Percentiles rank a stretch among this genome's conserved stretches.
Evolutionary conservation across 2,888 invertebrate species (phyloP).

Genomic region (Apodemia duryi): DNA sequence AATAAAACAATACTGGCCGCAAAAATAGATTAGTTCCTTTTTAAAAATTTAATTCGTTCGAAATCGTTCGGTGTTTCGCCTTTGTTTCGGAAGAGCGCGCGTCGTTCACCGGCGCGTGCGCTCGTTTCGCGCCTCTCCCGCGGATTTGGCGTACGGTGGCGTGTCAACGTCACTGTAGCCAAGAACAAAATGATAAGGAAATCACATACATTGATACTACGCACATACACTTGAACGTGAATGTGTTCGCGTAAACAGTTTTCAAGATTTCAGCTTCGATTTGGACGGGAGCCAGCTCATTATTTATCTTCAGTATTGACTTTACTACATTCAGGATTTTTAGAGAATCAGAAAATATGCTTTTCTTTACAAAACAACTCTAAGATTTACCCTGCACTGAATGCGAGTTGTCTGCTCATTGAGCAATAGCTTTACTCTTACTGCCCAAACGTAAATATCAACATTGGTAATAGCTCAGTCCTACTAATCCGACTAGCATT

Average conservation of each 20-base stretch:
- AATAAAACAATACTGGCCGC: slow-evolving; percentile 10
- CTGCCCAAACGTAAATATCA: no score
- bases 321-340: slow-evolving; percentile 10
- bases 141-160: slow-evolving; percentile 52
- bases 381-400: no score
- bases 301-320: slow-evolving; percentile 3
- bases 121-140: slow-evolving; percentile 35
- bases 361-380: neutral
- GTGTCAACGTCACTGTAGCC: slow-evolving; percentile 54
- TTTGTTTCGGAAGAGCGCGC: slow-evolving; percentile 48
- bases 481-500: no score
- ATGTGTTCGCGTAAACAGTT: slow-evolving; percentile 43
- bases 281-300: slow-evolving; percentile 27
- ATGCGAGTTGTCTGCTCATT: no score
- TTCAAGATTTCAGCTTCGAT: slow-evolving; percentile 40
- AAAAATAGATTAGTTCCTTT: slow-evolving; percentile 16
- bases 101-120: slow-evolving; percentile 34
- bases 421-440: no score
- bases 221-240: slow-evolving; percentile 43
- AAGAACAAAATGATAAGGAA: slow-evolving; percentile 72
- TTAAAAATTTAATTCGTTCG: slow-evolving; percentile 53
- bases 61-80: slow-evolving; percentile 54
- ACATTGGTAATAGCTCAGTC: no score
- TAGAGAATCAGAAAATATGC: neutral
- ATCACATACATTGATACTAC: slow-evolving; percentile 56